Evolutionary conservation across 2,888 invertebrate genomes (phyloP).

Genomic region (Latrodectus hesperus): DNA sequence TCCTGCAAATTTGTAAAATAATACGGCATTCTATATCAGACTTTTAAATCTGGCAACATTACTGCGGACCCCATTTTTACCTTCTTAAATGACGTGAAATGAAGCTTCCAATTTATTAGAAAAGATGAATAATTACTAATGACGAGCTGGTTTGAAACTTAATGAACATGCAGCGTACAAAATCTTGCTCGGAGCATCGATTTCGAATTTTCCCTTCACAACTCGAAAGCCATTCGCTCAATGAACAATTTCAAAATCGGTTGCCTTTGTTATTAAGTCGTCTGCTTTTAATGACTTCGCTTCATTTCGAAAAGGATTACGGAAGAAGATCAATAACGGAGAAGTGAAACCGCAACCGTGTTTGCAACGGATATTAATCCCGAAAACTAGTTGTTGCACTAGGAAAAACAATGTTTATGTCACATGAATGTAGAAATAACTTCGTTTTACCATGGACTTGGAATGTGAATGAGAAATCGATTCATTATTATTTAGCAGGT

Average conservation of each 20-base stretch:
- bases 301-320: constrained; percentile 38
- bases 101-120: constrained; percentile 53
- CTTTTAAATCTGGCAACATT: neutral
- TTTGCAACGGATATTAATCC: constrained; percentile 38
- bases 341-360: constrained; percentile 18
- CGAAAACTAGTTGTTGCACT: constrained; percentile 7
- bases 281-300: constrained; percentile 54
- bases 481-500: neutral
- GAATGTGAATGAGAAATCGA: neutral
- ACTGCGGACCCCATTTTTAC: constrained; percentile 7
- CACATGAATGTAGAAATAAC: neutral
- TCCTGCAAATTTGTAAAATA: neutral
- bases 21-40: neutral
- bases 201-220: constrained; percentile 42
- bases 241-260: constrained; percentile 38
- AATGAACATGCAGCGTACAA: constrained; percentile 30
- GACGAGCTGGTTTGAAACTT: constrained; percentile 42
- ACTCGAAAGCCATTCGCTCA: constrained; percentile 31
- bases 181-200: constrained; percentile 30
- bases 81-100: constrained; percentile 38
- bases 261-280: constrained; percentile 54
- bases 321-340: constrained; percentile 13
- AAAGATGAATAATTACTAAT: constrained; percentile 47
- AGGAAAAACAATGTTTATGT: constrained; percentile 13
- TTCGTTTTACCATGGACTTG: neutral